Conservation (phyloP, 92 coral and sea anemone genomes). For the Parazoanthus swiftii region DNA sequence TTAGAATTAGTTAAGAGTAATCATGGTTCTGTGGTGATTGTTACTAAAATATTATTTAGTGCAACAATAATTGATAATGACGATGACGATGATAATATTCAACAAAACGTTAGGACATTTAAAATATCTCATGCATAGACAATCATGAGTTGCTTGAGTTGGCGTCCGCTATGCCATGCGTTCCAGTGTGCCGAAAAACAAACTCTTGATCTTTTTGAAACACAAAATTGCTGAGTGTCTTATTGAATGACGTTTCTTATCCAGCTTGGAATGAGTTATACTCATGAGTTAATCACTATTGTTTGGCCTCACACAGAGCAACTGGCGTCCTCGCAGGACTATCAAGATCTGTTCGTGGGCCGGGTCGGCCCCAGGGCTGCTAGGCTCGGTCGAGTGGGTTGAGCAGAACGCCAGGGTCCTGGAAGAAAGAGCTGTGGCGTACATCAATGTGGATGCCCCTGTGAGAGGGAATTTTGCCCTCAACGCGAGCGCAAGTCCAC, state of each 20-base stretch:
- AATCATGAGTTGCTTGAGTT: too few species aligned
- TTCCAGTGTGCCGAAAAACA: too few species aligned
- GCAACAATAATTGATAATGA: too few species aligned
- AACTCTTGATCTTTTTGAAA: too few species aligned
- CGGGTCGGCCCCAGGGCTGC: constrained; percentile 76
- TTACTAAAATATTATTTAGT: too few species aligned
- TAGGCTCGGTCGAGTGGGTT: constrained; percentile 95
- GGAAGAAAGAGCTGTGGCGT: constrained; percentile 57
- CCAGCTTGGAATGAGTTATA: neutral
- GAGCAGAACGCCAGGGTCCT: constrained; percentile 55
- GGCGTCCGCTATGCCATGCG: too few species aligned
- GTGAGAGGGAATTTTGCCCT: constrained; percentile 51
- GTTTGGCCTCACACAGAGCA: neutral
- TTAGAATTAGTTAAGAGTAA: too few species aligned
- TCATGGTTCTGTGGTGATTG: too few species aligned
- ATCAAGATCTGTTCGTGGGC: constrained; percentile 95
- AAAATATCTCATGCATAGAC: too few species aligned
- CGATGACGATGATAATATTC: too few species aligned
- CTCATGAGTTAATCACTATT: neutral
- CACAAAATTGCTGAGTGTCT: too few species aligned
- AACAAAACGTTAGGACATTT: too few species aligned
- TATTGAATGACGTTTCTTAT: neutral
- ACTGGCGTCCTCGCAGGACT: constrained; percentile 62
- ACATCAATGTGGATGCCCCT: constrained; percentile 53
- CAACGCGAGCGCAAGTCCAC: constrained; percentile 51